Base-by-base conservation (phyloP, 2,888 invertebrate species). In the Pristionchus entomophagus region DNA sequence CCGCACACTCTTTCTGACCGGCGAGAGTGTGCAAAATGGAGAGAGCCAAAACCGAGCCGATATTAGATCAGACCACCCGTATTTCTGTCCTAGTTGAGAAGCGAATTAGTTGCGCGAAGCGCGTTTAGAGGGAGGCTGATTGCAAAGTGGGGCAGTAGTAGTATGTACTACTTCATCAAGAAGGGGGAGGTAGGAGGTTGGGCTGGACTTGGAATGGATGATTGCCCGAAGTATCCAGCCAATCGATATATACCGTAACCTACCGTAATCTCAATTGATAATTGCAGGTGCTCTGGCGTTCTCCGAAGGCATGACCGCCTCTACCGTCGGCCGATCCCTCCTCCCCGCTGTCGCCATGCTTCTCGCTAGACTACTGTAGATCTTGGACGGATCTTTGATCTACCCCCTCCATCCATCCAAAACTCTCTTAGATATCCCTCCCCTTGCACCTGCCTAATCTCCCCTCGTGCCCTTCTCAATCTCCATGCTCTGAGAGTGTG, bases 261-360 rank as follows among this genome's bases (percentile, higher is more conserved):
- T n/a, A n/a, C n/a, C n/a, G n/a, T n/a, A n/a, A n/a, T n/a, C n/a
- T 62, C 8, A 10, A 29, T 51, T 14, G 32, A 32, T 59, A 45
- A 35, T 84, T 62, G 45, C 83, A 84, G 83, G 65, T 29, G 49
- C 45, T 17, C 62, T 45, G 26, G 73, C 73, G 5, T 84, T 51
- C 53, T 65, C 84, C n/a, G 84, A 84, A 2, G 84, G 73, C 1
- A 84, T 84, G 84, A 84, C 84, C 14, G 59, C 83, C 10, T 83
- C 83, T 0, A 17, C 62, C 5, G 38, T 49, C 62, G 2, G 41
- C 41, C 2, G 26, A 6, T 83, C 83, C 3, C 41, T 83, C 19
- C 22, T 49, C n/a, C 35, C 83, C 12, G 83, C 62, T 8, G 14
- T 45, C 29, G 19, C 83, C 22, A 4, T 83, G 1, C 14, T 83